Evolutionary conservation across 2,888 invertebrate genomes (phyloP).

Genomic region (Sesia apiformis): DNA sequence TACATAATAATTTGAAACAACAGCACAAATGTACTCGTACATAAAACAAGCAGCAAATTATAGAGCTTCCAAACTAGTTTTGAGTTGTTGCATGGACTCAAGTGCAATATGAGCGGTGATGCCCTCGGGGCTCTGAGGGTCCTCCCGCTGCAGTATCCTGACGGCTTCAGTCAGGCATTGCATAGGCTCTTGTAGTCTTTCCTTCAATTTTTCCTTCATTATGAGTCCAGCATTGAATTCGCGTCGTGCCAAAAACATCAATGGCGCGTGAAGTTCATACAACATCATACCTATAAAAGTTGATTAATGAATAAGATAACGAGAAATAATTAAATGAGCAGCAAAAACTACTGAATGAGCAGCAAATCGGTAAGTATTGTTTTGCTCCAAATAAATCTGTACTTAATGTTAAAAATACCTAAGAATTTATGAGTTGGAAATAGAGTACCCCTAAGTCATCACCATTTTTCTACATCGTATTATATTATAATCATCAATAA

Average conservation of each 20-base stretch:
- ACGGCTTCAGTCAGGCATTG: conserved; percentile 77
- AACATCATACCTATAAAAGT: conserved; percentile 77
- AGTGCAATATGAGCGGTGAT: conserved; percentile 76
- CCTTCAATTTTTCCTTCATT: conserved; percentile 74
- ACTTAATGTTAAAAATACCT: no score
- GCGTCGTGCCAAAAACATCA: conserved; percentile 80
- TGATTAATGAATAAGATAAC: background rate
- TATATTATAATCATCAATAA: no score
- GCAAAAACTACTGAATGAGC: no score
- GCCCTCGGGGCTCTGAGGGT: conserved; percentile 78
- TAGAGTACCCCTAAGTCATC: no score
- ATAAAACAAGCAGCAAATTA: conserved; percentile 12
- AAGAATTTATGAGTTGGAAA: no score
- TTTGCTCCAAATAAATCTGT: no score
- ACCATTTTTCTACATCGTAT: no score
- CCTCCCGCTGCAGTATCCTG: conserved; percentile 79
- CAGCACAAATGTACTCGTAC: no score
- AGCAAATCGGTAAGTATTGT: no score
- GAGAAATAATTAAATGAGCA: no score
- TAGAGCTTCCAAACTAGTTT: conserved; percentile 47
- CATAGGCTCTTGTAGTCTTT: conserved; percentile 77
- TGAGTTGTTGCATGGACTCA: conserved; percentile 61
- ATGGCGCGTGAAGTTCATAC: conserved; percentile 87
- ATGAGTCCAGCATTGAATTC: conserved; percentile 76
- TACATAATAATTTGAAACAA: no score